A percentile compares a stretch with the other conserved stretches of the same genome.
These are phyloP conservation scores for Amphipyra tragopoginis DNA, from an alignment of 2,888 invertebrate species.

Conservation along the genomic window DNA sequence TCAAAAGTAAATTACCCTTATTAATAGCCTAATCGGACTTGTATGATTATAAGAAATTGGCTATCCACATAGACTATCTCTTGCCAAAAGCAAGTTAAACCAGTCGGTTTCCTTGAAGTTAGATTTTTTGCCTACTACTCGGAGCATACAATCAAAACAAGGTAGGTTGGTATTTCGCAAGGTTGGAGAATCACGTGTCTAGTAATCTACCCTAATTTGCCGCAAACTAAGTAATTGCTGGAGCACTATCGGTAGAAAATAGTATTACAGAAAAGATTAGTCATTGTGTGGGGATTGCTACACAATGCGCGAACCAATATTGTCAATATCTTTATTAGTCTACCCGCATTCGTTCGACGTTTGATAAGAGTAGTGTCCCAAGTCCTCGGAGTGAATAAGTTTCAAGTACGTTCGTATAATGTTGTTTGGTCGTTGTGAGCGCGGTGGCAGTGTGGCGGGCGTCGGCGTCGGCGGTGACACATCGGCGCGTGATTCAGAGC, in stretches of 20 bases:
- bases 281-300: background rate
- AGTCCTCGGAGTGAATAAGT: conserved; percentile 22
- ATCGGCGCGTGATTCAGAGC: conserved; percentile 84
- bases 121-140: conserved; percentile 38
- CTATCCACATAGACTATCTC: conserved; percentile 9
- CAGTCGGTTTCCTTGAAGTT: conserved; percentile 50
- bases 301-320: conserved; percentile 6
- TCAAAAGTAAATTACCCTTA: conserved; percentile 16
- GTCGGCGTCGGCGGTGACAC: conserved; percentile 77
- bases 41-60: conserved; percentile 20
- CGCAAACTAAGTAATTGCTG: background rate
- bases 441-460: conserved; percentile 47
- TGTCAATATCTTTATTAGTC: conserved; percentile 72
- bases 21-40: conserved; percentile 5
- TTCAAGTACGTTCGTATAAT: conserved; percentile 34
- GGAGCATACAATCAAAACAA: conserved; percentile 56
- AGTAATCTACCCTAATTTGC: conserved; percentile 5
- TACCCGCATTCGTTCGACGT: conserved; percentile 45
- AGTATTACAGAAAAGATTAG: background rate
- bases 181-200: conserved; percentile 39
- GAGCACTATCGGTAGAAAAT: background rate
- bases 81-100: conserved; percentile 44
- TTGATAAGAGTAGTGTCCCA: conserved; percentile 24
- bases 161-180: conserved; percentile 70
- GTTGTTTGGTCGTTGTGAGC: conserved; percentile 20